Conservation (phyloP, 2,888 invertebrate genomes). For the Aporophyla lueneburgensis region DNA sequence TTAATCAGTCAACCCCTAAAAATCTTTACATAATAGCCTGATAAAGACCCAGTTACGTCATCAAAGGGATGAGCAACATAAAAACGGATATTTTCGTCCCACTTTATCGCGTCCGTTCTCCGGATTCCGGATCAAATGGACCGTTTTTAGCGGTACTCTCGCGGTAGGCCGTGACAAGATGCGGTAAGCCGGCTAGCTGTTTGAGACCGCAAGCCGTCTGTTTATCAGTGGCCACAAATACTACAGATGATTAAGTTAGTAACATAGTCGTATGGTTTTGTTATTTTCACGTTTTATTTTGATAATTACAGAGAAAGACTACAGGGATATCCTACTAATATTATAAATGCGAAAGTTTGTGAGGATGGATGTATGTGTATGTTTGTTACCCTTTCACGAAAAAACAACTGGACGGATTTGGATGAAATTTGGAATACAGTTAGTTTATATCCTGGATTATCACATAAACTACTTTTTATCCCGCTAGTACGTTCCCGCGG, state of each 20-base stretch:
- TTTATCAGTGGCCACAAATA: conserved; percentile 40
- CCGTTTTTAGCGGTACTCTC: conserved; percentile 48
- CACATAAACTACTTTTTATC: no score
- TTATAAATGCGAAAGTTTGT: no score
- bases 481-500: no score
- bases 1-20: conserved; percentile 15
- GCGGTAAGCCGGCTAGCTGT: conserved; percentile 37
- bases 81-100: conserved; percentile 49
- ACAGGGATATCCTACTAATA: no score
- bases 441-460: no score
- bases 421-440: no score
- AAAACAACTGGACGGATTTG: no score
- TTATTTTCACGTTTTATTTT: not conserved
- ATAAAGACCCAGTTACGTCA: conserved; percentile 39
- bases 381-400: no score
- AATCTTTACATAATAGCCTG: conserved; percentile 41
- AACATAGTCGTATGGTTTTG: not conserved
- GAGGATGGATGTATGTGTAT: no score
- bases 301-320: no score
- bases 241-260: conserved; percentile 11
- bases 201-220: conserved; percentile 42
- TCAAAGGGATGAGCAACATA: conserved; percentile 46
- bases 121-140: conserved; percentile 47
- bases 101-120: conserved; percentile 40
- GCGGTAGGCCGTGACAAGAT: conserved; percentile 37